phyloP scores from a whole-genome alignment of 2,888 invertebrate genomes.

The Tanaodytes sp. region DNA sequence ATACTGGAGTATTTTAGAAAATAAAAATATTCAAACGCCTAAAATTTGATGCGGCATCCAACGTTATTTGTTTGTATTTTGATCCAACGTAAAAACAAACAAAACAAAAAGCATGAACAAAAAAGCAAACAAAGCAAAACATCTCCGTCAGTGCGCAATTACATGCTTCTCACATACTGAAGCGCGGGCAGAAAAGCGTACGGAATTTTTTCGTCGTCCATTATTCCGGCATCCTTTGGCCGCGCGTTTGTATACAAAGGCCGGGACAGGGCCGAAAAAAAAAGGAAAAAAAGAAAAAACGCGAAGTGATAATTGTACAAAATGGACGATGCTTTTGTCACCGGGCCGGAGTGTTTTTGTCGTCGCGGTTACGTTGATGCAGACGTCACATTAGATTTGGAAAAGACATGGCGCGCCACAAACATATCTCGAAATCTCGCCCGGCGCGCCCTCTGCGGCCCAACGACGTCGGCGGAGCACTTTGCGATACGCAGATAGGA shows the following conservation, averaged over 20 bases:
- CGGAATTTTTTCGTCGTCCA: slow-evolving; percentile 2
- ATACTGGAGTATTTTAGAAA: too few species aligned
- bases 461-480: slow-evolving; percentile 55
- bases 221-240: slow-evolving; percentile 14
- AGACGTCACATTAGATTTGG: slow-evolving; percentile 72
- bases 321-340: slow-evolving; percentile 33
- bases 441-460: slow-evolving; percentile 54
- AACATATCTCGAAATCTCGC: slow-evolving; percentile 64
- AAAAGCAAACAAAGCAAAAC: too few species aligned
- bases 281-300: slow-evolving; percentile 25
- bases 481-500: slow-evolving; percentile 66
- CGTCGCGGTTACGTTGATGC: slow-evolving; percentile 65
- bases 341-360: slow-evolving; percentile 42
- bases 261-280: too few species aligned
- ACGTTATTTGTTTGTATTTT: too few species aligned
- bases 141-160: too few species aligned
- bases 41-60: too few species aligned
- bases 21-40: too few species aligned
- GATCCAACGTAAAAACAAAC: too few species aligned
- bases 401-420: slow-evolving; percentile 63
- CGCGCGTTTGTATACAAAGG: slow-evolving; percentile 17
- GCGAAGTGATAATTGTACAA: slow-evolving; percentile 49
- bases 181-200: slow-evolving; percentile 5
- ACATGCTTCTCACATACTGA: background rate
- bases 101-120: too few species aligned